Evolutionary conservation across 2,797 vertebrate species (phyloP).

Genomic region (Taeniopygia guttata): DNA sequence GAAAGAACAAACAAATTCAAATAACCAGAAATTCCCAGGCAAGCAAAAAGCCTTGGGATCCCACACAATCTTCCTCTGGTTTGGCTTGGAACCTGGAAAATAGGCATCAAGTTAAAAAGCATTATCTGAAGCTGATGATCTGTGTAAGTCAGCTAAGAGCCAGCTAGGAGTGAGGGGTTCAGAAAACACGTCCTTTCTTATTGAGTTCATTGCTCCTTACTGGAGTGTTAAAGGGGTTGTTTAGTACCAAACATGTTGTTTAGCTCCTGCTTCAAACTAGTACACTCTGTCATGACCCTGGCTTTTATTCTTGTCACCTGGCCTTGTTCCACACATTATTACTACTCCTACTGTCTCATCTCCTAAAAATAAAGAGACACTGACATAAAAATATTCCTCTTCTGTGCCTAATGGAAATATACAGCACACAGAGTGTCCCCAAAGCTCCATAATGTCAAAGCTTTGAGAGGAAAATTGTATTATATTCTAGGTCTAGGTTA

Average conservation of each 20-base stretch:
- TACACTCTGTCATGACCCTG: background rate
- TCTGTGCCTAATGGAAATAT: background rate
- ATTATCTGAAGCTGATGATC: background rate
- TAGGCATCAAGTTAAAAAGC: background rate
- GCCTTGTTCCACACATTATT: conserved; percentile 10
- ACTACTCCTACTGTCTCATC: conserved; percentile 20
- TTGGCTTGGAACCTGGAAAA: conserved; percentile 8
- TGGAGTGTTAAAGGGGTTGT: background rate
- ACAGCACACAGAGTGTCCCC: background rate
- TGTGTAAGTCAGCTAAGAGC: background rate
- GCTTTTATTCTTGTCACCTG: conserved; percentile 27
- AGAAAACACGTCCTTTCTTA: background rate
- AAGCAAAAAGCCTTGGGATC: conserved; percentile 26
- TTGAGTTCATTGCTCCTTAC: background rate
- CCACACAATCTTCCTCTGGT: background rate
- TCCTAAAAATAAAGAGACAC: conserved; percentile 17
- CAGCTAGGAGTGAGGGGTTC: background rate
- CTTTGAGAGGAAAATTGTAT: background rate
- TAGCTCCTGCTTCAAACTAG: background rate
- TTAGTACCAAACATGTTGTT: background rate
- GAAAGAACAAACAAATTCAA: conserved; percentile 13
- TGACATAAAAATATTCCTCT: background rate
- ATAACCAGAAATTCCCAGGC: background rate
- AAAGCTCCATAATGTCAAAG: conserved; percentile 8
- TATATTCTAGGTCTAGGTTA: background rate